Base-by-base conservation (phyloP, 1,140 invertebrate species). In the Chionoecetes opilio region DNA sequence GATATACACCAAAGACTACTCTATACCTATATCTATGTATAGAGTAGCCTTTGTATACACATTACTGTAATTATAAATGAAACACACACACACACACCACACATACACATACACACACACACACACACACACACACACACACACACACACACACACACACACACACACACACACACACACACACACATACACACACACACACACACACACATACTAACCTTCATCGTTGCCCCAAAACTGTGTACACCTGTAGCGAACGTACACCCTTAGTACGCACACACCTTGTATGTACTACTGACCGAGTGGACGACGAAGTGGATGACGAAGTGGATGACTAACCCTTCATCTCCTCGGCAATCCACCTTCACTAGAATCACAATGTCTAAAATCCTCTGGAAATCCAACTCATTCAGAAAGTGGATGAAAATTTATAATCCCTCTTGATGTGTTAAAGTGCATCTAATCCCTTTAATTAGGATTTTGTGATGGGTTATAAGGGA, bases 91-190 rank as follows among this genome's bases (percentile, higher is more conserved):
- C 84, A 86, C 31, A 86, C 5, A 17, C 17, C 84, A 86, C 84
- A 29, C 84, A 29, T 31, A 86, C 84, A 86, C 84, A 86, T 31
- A 32, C 84, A 86, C 84, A 32, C 84, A 86, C 84, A 26, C 84
- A 86, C 84, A 86, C 84, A 31, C 26, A 32, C n/a, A 84, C n/a
- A n/a, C 32, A 14, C 82, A 0, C 82, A 21, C n/a, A 9, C 9
- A 32, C 85, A 86, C 85, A 86, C 85, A 34, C 85, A 86, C 29
- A 86, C 84, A 86, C 84, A 86, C 84, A 86, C 84, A 86, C 84
- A 86, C 84, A 86, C 84, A 86, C 85, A 86, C 85, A 86, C 85
- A 86, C 85, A 86, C 85, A 86, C 85, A 86, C 85, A 86, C 85
- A 86, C 85, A 86, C 85, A 86, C 85, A 86, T 32, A 86, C 85